Evolutionary conservation across 2,888 invertebrate genomes (phyloP).

Genomic region (Torymus texanus): DNA sequence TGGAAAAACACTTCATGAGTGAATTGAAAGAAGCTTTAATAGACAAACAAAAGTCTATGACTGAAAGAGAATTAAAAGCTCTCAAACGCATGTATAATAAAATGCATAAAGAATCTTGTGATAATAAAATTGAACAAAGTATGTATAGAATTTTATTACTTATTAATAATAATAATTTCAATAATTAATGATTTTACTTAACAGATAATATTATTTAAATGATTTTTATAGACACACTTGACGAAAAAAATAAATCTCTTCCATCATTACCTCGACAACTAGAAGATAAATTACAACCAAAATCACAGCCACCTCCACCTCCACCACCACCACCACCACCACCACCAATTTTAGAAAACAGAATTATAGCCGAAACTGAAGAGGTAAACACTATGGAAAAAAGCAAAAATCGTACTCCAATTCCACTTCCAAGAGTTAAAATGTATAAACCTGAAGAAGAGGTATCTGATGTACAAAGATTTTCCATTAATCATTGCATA

Average conservation of each 20-base stretch:
- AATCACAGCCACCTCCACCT: constrained; percentile 18
- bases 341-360: constrained; percentile 10
- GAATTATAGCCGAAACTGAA: constrained; percentile 6
- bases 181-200: constrained; percentile 10
- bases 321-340: constrained; percentile 40
- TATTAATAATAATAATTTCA: not conserved
- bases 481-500: constrained; percentile 58
- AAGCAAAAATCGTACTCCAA: constrained; percentile 39
- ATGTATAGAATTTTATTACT: constrained; percentile 16
- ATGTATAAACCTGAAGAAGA: constrained; percentile 49
- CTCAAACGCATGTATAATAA: constrained; percentile 66
- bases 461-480: constrained; percentile 50
- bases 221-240: constrained; percentile 22
- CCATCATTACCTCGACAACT: not conserved
- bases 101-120: constrained; percentile 47
- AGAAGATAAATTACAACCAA: not conserved
- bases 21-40: constrained; percentile 71
- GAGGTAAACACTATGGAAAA: not conserved
- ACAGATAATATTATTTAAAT: not conserved
- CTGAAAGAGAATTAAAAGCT: constrained; percentile 70
- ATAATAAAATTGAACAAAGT: constrained; percentile 34
- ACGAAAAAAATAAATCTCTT: not conserved
- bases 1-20: constrained; percentile 70
- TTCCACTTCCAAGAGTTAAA: constrained; percentile 54
- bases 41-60: constrained; percentile 70